Base-by-base conservation (phyloP, 2,888 invertebrate genomes). In the Sinotaia quadrata region DNA sequence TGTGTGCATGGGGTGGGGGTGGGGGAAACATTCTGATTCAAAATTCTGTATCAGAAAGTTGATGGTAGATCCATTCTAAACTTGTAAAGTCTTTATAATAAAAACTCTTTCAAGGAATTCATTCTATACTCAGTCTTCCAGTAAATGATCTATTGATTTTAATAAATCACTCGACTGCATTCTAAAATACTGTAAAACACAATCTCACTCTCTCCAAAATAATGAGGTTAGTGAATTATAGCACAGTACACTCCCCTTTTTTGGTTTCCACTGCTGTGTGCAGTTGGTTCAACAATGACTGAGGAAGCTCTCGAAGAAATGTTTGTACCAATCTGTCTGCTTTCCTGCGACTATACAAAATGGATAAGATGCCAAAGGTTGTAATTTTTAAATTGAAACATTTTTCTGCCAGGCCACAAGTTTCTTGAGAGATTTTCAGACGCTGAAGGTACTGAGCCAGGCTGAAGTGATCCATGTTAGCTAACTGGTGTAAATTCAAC, bases 341-440 rank as follows among this genome's bases (percentile, higher is more conserved):
- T 31, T 74, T 76, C 49, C 77, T 72, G 31, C 81, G 65, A 37
- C 76, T 76, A 68, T 74, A 77, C 56, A 83, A 67, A 27, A 84
- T 78, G 36, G 74, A 68, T n/a, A 78, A 60, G 18, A 84, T 69
- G 66, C 71, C 80, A 7, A 79, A 68, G 21, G 80, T 72, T n/a
- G 74, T 71, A 12, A 84, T 71, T 58, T 83, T 81, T 59, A 76
- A 77, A 51, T 78, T 77, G 56, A 82, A 79, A 52, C 81, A 82
- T 59, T 78, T 75, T 59, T 84, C 82, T 1, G 80, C 78, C 47
- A 83, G 61, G 18, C 63, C 47, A 18, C 62, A n/a, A 12, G 63
- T 73, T 57, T 75, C 75, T 24, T 34, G 27, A 2, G 70, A 68
- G 18, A 33, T 21, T 21, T 52, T 65, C 31, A 58, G 34, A 29